A percentile compares a stretch with the other conserved stretches of the same genome.
Conservation (phyloP, 37 sponge, comb jelly and placozoan species). For the Mnemiopsis leidyi region DNA sequence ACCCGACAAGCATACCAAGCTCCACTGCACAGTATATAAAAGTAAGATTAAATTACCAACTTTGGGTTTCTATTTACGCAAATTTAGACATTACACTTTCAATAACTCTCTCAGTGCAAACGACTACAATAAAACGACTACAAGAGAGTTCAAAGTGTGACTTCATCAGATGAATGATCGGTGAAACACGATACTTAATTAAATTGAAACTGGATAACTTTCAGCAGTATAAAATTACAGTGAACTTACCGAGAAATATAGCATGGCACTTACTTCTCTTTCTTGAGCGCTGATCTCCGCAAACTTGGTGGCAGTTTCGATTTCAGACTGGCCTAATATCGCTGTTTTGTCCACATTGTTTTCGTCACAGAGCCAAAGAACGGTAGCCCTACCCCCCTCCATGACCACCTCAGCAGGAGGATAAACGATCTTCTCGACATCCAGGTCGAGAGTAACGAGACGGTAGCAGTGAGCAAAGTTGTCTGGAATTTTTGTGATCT, state of each 20-base stretch:
- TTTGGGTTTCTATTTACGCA: too few relatives aligned
- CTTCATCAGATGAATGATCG: background rate
- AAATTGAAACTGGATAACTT: too few relatives aligned
- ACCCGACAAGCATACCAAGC: too few relatives aligned
- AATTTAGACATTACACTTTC: too few relatives aligned
- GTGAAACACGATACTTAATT: background rate
- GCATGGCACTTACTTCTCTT: background rate
- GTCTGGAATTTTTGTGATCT: constrained; percentile 37
- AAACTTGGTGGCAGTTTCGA: background rate
- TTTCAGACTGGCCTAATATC: background rate
- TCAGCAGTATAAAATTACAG: background rate
- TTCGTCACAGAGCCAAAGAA: constrained; percentile 19
- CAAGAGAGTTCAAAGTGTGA: background rate
- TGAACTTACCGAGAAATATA: too few relatives aligned
- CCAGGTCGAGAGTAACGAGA: background rate
- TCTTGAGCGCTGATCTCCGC: background rate
- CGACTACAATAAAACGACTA: background rate
- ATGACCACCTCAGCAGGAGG: constrained; percentile 15
- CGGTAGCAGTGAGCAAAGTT: constrained; percentile 51
- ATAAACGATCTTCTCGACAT: constrained; percentile 54
- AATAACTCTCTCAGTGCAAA: too few relatives aligned
- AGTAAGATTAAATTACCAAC: too few relatives aligned
- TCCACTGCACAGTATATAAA: too few relatives aligned
- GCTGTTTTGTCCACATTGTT: background rate
- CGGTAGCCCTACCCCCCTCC: constrained; percentile 27